A percentile compares a stretch with the other conserved stretches of the same genome.
Conservation (phyloP, 64 coral and sea anemone species). For the Dendronephthya gigantea region DNA sequence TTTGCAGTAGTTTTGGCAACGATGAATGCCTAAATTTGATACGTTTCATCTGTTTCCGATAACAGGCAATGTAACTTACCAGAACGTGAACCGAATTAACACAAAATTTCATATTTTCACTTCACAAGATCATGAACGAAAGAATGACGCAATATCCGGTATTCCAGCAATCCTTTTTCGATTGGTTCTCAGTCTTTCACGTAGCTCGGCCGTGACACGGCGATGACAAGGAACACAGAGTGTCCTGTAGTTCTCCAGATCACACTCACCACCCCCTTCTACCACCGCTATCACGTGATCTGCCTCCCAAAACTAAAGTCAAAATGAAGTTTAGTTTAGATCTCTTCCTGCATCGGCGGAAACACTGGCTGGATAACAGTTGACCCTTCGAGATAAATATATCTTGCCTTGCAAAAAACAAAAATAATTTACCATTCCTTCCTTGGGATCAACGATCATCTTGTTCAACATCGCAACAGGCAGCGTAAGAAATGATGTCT, state of each 20-base stretch:
- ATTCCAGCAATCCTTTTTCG: neutral
- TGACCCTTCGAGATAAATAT: neutral
- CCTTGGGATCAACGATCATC: slow-evolving; percentile 83
- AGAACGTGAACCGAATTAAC: neutral
- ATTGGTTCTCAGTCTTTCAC: slow-evolving; percentile 35
- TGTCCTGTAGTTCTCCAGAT: slow-evolving; percentile 69
- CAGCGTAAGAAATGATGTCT: slow-evolving; percentile 45
- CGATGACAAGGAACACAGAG: slow-evolving; percentile 82
- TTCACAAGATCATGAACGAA: neutral
- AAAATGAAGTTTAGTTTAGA: neutral
- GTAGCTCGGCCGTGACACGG: slow-evolving; percentile 51
- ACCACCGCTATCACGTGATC: slow-evolving; percentile 83
- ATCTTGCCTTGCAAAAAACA: neutral
- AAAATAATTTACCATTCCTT: slow-evolving; percentile 61
- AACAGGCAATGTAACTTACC: no score
- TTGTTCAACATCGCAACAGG: slow-evolving; percentile 47
- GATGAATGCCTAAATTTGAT: no score
- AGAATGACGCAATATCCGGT: slow-evolving; percentile 9
- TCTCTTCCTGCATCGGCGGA: no score
- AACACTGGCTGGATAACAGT: neutral
- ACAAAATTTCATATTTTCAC: neutral
- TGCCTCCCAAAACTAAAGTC: slow-evolving; percentile 84
- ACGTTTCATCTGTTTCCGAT: no score
- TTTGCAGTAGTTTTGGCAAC: no score
- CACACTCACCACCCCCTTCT: slow-evolving; percentile 91